Evolutionary conservation across 2,797 vertebrate species (phyloP).

Genomic region (Notolabrus celidotus): DNA sequence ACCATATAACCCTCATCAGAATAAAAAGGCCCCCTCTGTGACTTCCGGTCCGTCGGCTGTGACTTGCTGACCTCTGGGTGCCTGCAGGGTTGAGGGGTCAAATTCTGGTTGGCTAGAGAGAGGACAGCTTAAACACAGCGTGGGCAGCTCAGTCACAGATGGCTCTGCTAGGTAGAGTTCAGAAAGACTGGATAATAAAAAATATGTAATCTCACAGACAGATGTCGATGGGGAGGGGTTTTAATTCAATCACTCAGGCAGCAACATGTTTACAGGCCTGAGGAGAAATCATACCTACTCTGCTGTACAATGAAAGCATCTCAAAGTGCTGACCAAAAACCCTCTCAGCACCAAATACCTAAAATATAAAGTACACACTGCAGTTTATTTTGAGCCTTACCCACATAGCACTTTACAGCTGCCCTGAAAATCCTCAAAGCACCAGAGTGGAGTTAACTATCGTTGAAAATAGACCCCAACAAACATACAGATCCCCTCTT

Average conservation of each 20-base stretch:
- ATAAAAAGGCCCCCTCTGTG: conserved; percentile 35
- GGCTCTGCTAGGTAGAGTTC: conserved; percentile 38
- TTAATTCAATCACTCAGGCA: background rate
- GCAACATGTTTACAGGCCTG: background rate
- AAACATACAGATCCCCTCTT: too few relatives aligned
- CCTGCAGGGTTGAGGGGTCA: conserved; percentile 57
- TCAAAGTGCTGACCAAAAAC: background rate
- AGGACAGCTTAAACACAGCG: conserved; percentile 27
- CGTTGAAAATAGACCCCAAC: too few relatives aligned
- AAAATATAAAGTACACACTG: too few relatives aligned
- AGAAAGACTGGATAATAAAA: conserved; percentile 29
- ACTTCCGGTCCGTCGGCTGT: conserved; percentile 47
- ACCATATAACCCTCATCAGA: conserved; percentile 35
- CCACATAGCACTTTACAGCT: too few relatives aligned
- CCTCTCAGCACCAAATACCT: too few relatives aligned
- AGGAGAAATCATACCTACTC: background rate
- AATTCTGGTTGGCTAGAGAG: conserved; percentile 31
- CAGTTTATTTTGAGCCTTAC: too few relatives aligned
- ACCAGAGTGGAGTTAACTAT: too few relatives aligned
- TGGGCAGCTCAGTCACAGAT: conserved; percentile 46
- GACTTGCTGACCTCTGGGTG: conserved; percentile 58
- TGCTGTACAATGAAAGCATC: background rate
- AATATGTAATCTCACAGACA: conserved; percentile 30
- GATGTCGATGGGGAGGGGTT: conserved; percentile 9
- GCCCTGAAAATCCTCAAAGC: too few relatives aligned